These are phyloP conservation scores for Drosophila affinis DNA, from an alignment of 2,888 invertebrate genomes.

Conservation along the genomic window DNA sequence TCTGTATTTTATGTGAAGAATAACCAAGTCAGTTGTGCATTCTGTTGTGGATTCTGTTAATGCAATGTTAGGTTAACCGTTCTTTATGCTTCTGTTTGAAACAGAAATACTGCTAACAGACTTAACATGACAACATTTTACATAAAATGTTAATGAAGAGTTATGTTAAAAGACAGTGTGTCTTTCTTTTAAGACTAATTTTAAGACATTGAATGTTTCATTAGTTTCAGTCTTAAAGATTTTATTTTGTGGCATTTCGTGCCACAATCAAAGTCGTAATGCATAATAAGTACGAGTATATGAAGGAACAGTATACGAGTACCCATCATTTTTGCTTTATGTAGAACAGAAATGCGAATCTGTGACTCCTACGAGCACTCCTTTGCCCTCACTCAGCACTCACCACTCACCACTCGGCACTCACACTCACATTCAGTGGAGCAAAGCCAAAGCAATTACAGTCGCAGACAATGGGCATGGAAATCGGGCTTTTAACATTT, in stretches of 20 bases:
- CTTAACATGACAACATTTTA: not conserved
- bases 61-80: too few relatives aligned
- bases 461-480: constrained; percentile 61
- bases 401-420: not conserved
- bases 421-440: constrained; percentile 32
- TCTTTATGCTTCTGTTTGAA: too few relatives aligned
- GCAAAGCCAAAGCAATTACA: constrained; percentile 59
- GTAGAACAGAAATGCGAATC: constrained; percentile 10
- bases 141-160: not conserved
- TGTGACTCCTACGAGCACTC: constrained; percentile 7
- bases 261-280: not conserved
- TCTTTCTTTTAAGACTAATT: too few relatives aligned
- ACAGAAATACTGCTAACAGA: not conserved
- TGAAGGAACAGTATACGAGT: constrained; percentile 5
- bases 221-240: not conserved
- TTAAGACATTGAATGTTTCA: not conserved
- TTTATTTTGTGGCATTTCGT: not conserved
- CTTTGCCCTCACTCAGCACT: not conserved
- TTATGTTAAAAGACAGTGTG: not conserved
- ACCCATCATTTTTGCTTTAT: constrained; percentile 15
- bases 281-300: not conserved
- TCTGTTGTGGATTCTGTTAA: not conserved
- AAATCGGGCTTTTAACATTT: constrained; percentile 62
- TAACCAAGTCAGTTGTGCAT: not conserved
- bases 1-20: not conserved